Percentiles rank a stretch among this genome's conserved stretches.
These are phyloP conservation scores for Gymnorhina tibicen DNA, from an alignment of 2,113 vertebrate species.

Conservation along the genomic window DNA sequence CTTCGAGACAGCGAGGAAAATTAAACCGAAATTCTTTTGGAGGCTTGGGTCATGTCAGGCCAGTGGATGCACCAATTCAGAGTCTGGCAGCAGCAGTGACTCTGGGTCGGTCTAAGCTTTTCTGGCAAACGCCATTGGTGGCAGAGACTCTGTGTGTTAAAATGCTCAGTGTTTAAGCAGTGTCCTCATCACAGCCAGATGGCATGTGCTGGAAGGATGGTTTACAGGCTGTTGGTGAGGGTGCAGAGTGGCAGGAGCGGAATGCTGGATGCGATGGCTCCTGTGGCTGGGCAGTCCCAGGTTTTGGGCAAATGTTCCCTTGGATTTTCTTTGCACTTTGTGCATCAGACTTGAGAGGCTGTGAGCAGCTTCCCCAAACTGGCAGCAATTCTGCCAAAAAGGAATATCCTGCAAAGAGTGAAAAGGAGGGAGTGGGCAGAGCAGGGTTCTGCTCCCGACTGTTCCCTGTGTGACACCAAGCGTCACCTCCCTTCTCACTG, in stretches of 20 bases:
- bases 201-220: background rate
- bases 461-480: background rate
- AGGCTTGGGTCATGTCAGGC: background rate
- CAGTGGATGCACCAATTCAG: background rate
- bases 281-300: background rate
- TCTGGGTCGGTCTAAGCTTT: background rate
- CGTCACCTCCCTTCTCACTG: fast-evolving
- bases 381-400: background rate
- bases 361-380: background rate
- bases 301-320: fast-evolving
- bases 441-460: background rate
- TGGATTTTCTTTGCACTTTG: background rate
- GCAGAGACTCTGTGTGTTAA: background rate
- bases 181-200: background rate
- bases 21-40: background rate
- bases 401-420: background rate
- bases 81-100: background rate
- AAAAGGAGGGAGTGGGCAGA: background rate
- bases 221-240: background rate
- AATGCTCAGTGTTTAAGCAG: background rate
- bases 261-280: fast-evolving
- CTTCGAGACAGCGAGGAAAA: background rate
- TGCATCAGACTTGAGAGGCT: background rate
- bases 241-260: background rate
- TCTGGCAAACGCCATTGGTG: background rate